Evolutionary conservation across 2,888 invertebrate species (phyloP).

Genomic region (Caenorhabditis doughertyi): DNA sequence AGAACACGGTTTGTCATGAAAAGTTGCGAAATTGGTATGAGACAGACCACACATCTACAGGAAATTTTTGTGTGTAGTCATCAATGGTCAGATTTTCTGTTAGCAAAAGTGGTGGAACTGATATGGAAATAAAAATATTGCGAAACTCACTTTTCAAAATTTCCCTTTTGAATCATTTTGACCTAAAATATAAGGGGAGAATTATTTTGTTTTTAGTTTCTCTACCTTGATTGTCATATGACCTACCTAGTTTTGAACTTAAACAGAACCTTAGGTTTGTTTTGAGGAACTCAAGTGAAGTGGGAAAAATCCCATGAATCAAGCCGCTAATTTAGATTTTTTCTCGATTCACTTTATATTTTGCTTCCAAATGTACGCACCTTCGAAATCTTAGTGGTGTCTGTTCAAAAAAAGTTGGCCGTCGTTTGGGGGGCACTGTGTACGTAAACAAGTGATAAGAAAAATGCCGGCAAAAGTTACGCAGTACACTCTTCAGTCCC

Average conservation of each 20-base stretch:
- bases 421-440: slow-evolving; percentile 25
- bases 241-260: too few relatives aligned
- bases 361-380: background rate
- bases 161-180: slow-evolving; percentile 5
- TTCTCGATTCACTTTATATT: background rate
- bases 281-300: too few relatives aligned
- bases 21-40: slow-evolving; percentile 46
- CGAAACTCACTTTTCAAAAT: slow-evolving; percentile 14
- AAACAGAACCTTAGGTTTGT: too few relatives aligned
- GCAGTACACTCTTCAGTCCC: slow-evolving; percentile 14
- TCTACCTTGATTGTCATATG: too few relatives aligned
- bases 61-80: slow-evolving; percentile 3
- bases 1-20: background rate
- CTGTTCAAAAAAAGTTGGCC: slow-evolving; percentile 42
- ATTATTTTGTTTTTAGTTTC: too few relatives aligned
- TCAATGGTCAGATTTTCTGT: slow-evolving; percentile 33
- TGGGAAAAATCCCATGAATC: background rate
- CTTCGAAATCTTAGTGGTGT: slow-evolving; percentile 23
- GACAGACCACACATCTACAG: slow-evolving; percentile 25
- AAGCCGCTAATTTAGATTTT: too few relatives aligned
- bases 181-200: too few relatives aligned
- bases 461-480: slow-evolving; percentile 35
- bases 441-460: slow-evolving; percentile 63
- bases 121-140: slow-evolving; percentile 23
- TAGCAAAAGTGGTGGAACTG: background rate